Percentiles rank a stretch among this genome's conserved stretches.
Evolutionary conservation across 2,888 invertebrate species (phyloP).

Genomic region (Herminia tarsipennalis): DNA sequence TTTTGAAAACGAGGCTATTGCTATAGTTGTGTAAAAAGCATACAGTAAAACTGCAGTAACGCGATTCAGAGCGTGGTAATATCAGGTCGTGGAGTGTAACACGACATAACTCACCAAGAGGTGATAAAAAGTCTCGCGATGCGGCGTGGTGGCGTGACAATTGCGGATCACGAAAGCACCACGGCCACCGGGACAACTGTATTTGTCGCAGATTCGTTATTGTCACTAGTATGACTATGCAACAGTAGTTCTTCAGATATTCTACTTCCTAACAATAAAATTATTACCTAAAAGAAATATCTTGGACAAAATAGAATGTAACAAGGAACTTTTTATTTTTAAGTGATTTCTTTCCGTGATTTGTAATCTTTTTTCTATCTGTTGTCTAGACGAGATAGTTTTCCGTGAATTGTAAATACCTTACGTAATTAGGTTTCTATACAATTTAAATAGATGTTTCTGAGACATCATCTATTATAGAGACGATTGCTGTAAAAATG

Average conservation of each 20-base stretch:
- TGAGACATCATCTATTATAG: too few relatives aligned
- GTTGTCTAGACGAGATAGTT: neutral
- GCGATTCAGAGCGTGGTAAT: constrained; percentile 38
- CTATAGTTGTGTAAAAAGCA: neutral
- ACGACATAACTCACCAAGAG: constrained; percentile 77
- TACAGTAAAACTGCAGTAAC: constrained; percentile 19
- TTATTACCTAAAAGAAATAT: constrained; percentile 14
- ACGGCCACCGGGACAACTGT: constrained; percentile 56
- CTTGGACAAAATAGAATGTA: constrained; percentile 11
- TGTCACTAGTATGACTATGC: constrained; percentile 34
- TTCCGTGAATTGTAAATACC: too few relatives aligned
- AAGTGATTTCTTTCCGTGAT: constrained; percentile 14
- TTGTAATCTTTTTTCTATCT: neutral
- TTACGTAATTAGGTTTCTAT: too few relatives aligned
- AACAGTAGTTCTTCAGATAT: constrained; percentile 8
- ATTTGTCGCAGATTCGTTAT: constrained; percentile 66
- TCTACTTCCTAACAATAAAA: constrained; percentile 15
- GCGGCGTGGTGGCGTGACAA: constrained; percentile 66
- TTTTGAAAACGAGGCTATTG: too few relatives aligned
- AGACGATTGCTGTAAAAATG: too few relatives aligned
- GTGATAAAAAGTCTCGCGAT: constrained; percentile 66
- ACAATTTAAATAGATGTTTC: too few relatives aligned
- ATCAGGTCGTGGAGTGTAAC: constrained; percentile 65
- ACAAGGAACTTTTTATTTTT: constrained; percentile 18
- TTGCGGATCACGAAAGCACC: constrained; percentile 70